A percentile compares a stretch with the other conserved stretches of the same genome.
These are phyloP conservation scores for Eurytemora carolleeae DNA, from an alignment of 1,140 invertebrate species.

Conservation along the genomic window DNA sequence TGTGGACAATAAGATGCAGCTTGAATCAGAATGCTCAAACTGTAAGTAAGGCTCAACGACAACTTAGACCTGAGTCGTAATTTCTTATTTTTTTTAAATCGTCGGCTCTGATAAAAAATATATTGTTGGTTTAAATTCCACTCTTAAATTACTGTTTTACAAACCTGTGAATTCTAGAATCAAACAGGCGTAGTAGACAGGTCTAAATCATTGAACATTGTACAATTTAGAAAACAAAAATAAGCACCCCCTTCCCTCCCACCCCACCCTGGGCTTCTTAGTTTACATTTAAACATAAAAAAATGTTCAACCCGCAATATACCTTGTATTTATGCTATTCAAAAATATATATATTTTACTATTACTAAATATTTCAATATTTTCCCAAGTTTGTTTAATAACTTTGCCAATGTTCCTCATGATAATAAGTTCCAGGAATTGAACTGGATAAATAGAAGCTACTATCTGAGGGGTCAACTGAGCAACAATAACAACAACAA, in stretches of 20 bases:
- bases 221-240: no score
- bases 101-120: background rate
- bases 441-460: background rate
- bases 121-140: no score
- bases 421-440: background rate
- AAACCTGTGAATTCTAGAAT: background rate
- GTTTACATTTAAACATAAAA: background rate
- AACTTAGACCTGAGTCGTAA: background rate
- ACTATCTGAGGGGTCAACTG: background rate
- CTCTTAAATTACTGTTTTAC: no score
- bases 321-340: background rate
- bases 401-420: no score
- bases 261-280: background rate
- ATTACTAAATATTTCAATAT: background rate
- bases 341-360: background rate
- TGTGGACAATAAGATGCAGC: background rate
- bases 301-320: background rate
- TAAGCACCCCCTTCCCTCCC: no score
- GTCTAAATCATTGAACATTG: background rate
- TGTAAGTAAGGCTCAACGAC: background rate
- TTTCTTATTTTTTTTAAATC: background rate
- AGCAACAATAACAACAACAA: background rate
- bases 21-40: background rate
- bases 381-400: no score
- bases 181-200: background rate